Evolutionary conservation across 2,888 invertebrate genomes (phyloP).

Genomic region (Agonum fuliginosum): DNA sequence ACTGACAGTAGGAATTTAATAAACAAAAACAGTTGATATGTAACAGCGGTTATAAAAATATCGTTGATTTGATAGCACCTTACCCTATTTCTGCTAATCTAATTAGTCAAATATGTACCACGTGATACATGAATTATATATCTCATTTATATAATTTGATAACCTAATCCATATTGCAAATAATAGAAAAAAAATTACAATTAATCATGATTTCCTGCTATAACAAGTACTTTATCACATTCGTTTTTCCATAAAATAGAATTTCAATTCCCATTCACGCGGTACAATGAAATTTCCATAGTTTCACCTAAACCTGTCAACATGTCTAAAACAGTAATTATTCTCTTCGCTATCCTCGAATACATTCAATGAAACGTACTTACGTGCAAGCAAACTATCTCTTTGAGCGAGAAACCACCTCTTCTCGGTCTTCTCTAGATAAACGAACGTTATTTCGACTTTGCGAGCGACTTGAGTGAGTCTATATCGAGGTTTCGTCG

Average conservation of each 20-base stretch:
- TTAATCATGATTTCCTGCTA: no score
- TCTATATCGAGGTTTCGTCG: slow-evolving; percentile 13
- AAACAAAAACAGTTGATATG: no score
- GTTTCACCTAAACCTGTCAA: slow-evolving; percentile 37
- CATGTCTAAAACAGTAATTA: slow-evolving; percentile 47
- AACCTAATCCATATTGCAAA: no score
- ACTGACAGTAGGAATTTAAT: no score
- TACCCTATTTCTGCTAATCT: no score
- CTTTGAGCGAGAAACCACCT: background rate
- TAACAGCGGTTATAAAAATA: no score
- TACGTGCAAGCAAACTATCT: slow-evolving; percentile 40
- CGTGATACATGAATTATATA: no score
- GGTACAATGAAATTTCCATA: slow-evolving; percentile 47
- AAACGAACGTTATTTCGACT: slow-evolving; percentile 36
- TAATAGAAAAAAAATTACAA: no score
- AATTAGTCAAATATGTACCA: no score
- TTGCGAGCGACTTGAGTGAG: slow-evolving; percentile 1
- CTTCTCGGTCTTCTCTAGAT: background rate
- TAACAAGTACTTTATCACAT: slow-evolving; percentile 32
- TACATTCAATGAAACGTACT: slow-evolving; percentile 42
- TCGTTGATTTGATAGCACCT: no score
- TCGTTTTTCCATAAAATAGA: slow-evolving; percentile 37
- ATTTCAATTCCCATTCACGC: slow-evolving; percentile 43
- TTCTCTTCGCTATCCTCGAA: slow-evolving; percentile 42
- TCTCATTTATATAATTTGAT: no score